These are phyloP conservation scores for Eucidaris tribuloides DNA, from an alignment of 35 echinoderm and acorn worm species.

Conservation along the genomic window DNA sequence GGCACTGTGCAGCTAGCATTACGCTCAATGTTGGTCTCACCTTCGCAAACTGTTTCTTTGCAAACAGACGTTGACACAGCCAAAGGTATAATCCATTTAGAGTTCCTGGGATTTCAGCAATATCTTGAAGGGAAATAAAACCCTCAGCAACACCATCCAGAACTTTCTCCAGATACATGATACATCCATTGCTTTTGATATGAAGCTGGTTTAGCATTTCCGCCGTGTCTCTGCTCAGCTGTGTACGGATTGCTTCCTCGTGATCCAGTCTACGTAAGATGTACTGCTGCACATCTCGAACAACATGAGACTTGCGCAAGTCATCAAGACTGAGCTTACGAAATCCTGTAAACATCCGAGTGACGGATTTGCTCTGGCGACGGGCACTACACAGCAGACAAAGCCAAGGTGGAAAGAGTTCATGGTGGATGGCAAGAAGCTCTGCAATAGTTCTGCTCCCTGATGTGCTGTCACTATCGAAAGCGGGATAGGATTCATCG, in stretches of 20 bases:
- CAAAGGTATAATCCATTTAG: constrained; percentile 97
- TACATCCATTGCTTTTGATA: constrained; percentile 98
- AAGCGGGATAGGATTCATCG: constrained; percentile 79
- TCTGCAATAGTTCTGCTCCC: constrained; percentile 91
- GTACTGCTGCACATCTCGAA: constrained; percentile 98
- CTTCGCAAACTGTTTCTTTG: constrained; percentile 82
- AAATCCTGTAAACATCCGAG: constrained; percentile 97
- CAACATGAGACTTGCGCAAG: constrained; percentile 93
- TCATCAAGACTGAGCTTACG: constrained; percentile 96
- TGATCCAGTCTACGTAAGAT: constrained; percentile 88
- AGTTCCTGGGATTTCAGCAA: constrained; percentile 94
- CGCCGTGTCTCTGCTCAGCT: constrained; percentile 94
- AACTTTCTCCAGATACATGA: constrained; percentile 96
- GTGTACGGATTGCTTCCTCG: constrained; percentile 84
- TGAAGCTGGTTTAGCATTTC: constrained; percentile 99
- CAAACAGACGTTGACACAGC: constrained; percentile 89
- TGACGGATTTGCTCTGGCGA: constrained; percentile 92
- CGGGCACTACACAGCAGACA: constrained; percentile 90
- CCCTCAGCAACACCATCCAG: constrained; percentile 92
- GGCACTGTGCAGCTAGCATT: constrained; percentile 84
- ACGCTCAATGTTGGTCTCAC: constrained; percentile 79
- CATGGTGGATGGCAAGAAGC: constrained; percentile 94
- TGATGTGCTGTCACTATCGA: constrained; percentile 66
- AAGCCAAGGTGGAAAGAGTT: constrained; percentile 96
- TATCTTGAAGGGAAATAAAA: constrained; percentile 82